Evolutionary conservation across 2,888 invertebrate species (phyloP), one percentile per base, ranked within the genome.

Genomic region (Drosophila greeni): DNA sequence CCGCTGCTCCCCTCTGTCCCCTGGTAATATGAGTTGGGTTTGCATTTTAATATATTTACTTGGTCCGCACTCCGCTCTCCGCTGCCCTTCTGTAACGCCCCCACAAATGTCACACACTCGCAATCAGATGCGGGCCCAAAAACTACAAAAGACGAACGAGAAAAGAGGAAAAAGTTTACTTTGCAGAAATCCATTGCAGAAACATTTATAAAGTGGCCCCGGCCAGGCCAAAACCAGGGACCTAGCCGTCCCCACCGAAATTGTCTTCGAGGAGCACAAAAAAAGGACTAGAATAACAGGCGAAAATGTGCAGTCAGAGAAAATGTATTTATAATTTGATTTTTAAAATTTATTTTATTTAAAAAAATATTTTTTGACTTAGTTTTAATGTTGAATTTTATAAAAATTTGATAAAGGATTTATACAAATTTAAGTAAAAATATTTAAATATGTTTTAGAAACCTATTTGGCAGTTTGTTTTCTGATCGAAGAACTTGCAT

Each of bases 131-230:
- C 81, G 83, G 81, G 75, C 77, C 78, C 77, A 65, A 66, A 75
- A 83, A 79, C 82, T 73, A 78, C 74, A 83, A 74, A 84, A 72
- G 64, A 64, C 64, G 72, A 47, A 60, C 59, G 59, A 59, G 45
- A 60, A 45, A 56, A 59, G 45, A 60, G 45, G 68, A 75, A 80
- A 83, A 83, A 84, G 83, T 82, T 82, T 82, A 82, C 76, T 82
- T 82, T 83, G 82, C 82, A 81, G 71, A 78, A 82, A 77, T 77
- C 83, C 81, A 75, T 68, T 82, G 81, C 83, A 84, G 84, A 78
- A 82, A 84, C 81, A 84, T 82, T 84, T 84, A 82, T 80, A 80
- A 82, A 84, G 84, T 81, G 75, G 83, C 83, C 74, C 69, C 58
- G 37, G 60, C 58, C 59, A 16, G 26, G 40, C 33, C 52, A 11